A percentile compares a stretch with the other conserved stretches of the same genome.
These are phyloP conservation scores for Scleropages formosus DNA, from an alignment of 2,797 vertebrate genomes.

Conservation along the genomic window DNA sequence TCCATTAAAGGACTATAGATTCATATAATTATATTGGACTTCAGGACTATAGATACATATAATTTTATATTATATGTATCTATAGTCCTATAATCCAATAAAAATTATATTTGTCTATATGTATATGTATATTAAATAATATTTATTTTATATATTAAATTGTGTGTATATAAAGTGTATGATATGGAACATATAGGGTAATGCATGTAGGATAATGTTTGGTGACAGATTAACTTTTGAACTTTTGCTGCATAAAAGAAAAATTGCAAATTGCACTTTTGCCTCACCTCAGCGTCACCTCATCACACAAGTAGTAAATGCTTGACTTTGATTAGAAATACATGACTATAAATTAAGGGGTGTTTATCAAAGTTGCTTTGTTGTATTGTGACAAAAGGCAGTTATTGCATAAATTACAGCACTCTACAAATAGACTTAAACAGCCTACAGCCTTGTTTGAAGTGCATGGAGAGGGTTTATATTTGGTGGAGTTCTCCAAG, in stretches of 20 bases:
- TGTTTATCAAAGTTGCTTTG: conserved; percentile 89
- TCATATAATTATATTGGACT: too few species aligned
- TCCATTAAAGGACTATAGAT: too few species aligned
- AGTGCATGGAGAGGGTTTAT: conserved; percentile 80
- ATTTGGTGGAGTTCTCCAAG: conserved; percentile 62
- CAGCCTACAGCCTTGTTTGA: conserved; percentile 76
- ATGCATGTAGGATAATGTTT: too few species aligned
- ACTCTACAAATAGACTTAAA: conserved; percentile 80
- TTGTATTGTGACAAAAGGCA: conserved; percentile 80
- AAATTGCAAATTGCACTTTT: conserved; percentile 44
- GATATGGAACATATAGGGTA: too few species aligned
- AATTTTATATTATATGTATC: too few species aligned
- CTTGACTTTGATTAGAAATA: conserved; percentile 93
- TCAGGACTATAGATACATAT: too few species aligned
- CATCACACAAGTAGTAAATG: conserved; percentile 87
- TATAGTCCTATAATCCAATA: too few species aligned
- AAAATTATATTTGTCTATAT: too few species aligned
- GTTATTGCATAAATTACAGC: conserved; percentile 89
- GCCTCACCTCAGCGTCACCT: conserved; percentile 79
- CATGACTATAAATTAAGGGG: conserved; percentile 92
- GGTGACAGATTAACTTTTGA: too few species aligned
- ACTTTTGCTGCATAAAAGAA: conserved; percentile 49
- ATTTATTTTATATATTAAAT: too few species aligned
- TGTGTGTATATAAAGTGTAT: too few species aligned
- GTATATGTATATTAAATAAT: too few species aligned